Evolutionary conservation across 2,113 vertebrate genomes (phyloP).

Genomic region (Callaeas wilsoni): DNA sequence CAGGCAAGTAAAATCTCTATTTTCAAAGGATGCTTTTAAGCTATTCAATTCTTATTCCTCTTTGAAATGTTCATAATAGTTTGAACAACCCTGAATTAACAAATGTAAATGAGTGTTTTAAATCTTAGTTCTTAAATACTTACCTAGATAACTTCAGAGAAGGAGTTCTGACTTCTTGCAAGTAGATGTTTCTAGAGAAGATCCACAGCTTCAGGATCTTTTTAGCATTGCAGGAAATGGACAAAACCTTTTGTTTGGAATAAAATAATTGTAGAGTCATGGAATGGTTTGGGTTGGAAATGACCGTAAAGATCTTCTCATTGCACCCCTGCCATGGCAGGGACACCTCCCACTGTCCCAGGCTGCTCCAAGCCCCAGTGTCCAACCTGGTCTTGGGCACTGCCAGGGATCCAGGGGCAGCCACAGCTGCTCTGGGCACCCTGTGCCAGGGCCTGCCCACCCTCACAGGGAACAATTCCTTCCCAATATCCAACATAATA

Average conservation of each 20-base stretch:
- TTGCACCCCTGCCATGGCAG: background rate
- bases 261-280: background rate
- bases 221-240: background rate
- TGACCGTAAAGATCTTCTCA: rapidly evolving
- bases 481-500: background rate
- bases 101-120: constrained; percentile 30
- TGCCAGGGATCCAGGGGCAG: background rate
- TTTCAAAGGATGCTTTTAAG: constrained; percentile 36
- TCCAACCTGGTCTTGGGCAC: background rate
- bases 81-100: constrained; percentile 40
- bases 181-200: background rate
- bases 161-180: background rate
- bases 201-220: background rate
- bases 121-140: background rate
- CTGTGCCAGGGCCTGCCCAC: background rate
- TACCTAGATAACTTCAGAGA: background rate
- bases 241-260: background rate
- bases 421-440: background rate
- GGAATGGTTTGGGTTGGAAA: background rate
- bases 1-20: background rate
- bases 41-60: background rate
- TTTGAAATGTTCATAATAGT: background rate
- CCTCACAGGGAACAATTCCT: background rate
- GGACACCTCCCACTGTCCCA: background rate
- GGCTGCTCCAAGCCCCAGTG: background rate